phyloP scores from a whole-genome alignment of 2,113 vertebrate species.

The Chloropsis cyanopogon region DNA sequence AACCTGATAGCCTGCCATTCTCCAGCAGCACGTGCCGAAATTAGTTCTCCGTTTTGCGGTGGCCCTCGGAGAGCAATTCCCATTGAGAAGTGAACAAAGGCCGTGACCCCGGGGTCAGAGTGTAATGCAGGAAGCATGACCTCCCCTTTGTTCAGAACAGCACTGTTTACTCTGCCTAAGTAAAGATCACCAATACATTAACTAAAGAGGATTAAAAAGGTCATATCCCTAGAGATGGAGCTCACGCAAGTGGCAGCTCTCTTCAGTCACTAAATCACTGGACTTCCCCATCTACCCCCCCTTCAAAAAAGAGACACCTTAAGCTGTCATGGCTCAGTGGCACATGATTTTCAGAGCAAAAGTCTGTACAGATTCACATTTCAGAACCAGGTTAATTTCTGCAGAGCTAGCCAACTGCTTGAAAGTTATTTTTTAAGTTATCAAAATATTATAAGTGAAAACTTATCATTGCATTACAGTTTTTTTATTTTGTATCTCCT shows the following conservation, averaged over 20 bases:
- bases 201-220: slow-evolving; percentile 88
- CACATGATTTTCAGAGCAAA: neutral
- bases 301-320: slow-evolving; percentile 27
- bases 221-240: slow-evolving; percentile 81
- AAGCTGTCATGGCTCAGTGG: neutral
- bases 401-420: neutral
- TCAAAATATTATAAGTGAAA: neutral
- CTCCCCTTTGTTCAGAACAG: slow-evolving; percentile 77
- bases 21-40: slow-evolving; percentile 84
- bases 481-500: neutral
- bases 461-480: neutral
- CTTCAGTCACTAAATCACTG: slow-evolving; percentile 62
- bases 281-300: neutral
- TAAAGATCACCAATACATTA: slow-evolving; percentile 92
- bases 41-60: slow-evolving; percentile 86
- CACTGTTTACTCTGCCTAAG: slow-evolving; percentile 92
- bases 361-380: neutral
- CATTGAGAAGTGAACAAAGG: slow-evolving; percentile 85
- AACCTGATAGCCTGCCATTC: slow-evolving; percentile 60
- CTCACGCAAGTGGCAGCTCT: slow-evolving; percentile 72
- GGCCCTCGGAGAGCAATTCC: slow-evolving; percentile 85
- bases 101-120: slow-evolving; percentile 85
- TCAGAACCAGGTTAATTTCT: neutral
- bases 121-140: slow-evolving; percentile 83
- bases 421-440: neutral